Evolutionary conservation across 2,888 invertebrate genomes (phyloP), one percentile per base, ranked within the genome.

Genomic region (Bellardia pandia): DNA sequence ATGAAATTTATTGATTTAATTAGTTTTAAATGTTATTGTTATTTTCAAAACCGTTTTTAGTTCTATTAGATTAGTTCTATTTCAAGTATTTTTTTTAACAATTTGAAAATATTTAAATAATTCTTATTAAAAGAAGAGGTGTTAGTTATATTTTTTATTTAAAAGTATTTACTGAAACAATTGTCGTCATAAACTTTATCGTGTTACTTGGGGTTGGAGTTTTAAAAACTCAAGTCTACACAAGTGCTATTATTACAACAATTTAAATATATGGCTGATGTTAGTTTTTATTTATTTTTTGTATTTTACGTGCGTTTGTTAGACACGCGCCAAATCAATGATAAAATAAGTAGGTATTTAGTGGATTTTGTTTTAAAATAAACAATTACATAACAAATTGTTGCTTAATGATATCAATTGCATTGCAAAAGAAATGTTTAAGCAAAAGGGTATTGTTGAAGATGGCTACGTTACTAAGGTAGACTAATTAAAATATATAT

Each of bases 241-340:
- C 11, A 45, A 45, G 45, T 56, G 56, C 23, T 56, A 16, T 56
- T 16, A 51, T 51, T 51, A 51, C n/a, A 51, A 51, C n/a, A 51
- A 51, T 51, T 51, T n/a, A 51, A 51, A 51, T 45, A 45, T 13
- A 11, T n/a, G 51, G 6, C n/a, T 51, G n/a, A 51, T n/a, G 37
- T 7, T 16, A 42, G 48, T 60, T 62, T 30, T 51, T 40, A 33
- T 8, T 23, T 45, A 51, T 60, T 48, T 14, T 64, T 51, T 64
- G 9, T 51, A 40, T 53, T 56, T 40, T 78, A 45, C 45, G 16
- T 64, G 45, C 62, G 8, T 76, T 83, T 56, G n/a, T 71, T 58
- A 58, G 48, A 48, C 71, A 78, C 84, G 66, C 40, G 78, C 11
- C 48, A 68, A 78, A 84, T 66, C 30, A 72, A 71, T 74, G 66